A percentile compares a stretch with the other conserved stretches of the same genome.
Conservation (phyloP, 2,797 vertebrate genomes). For the Gastrophryne carolinensis region DNA sequence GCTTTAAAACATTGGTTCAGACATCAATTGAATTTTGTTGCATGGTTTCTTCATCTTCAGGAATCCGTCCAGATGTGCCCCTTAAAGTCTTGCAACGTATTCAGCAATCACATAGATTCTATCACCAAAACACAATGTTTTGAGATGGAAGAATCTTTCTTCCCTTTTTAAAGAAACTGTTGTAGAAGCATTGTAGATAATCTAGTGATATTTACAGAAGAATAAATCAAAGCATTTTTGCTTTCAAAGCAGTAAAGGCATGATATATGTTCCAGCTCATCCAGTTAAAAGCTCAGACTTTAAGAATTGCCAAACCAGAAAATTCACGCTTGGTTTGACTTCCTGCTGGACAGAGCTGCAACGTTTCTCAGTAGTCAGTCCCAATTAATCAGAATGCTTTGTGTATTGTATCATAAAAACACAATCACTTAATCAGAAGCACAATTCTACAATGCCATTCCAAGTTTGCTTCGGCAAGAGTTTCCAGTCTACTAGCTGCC, state of each 20-base stretch:
- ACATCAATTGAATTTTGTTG: too few relatives aligned
- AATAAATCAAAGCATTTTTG: constrained; percentile 39
- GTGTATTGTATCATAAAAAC: constrained; percentile 42
- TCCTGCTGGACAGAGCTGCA: constrained; percentile 39
- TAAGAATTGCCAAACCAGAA: constrained; percentile 10
- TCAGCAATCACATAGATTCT: neutral
- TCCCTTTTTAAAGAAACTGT: neutral
- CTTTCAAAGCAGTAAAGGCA: constrained; percentile 2
- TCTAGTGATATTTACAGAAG: constrained; percentile 21
- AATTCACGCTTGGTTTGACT: constrained; percentile 38
- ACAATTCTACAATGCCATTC: constrained; percentile 12
- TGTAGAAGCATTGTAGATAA: neutral
- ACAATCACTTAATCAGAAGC: constrained; percentile 43
- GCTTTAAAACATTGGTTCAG: too few relatives aligned
- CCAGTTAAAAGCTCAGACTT: constrained; percentile 1
- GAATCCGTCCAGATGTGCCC: too few relatives aligned
- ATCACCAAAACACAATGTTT: neutral
- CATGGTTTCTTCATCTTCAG: too few relatives aligned
- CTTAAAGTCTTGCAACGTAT: neutral
- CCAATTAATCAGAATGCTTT: constrained; percentile 35
- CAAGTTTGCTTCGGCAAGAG: constrained; percentile 7
- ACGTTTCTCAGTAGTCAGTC: constrained; percentile 22
- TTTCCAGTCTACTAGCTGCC: constrained; percentile 9
- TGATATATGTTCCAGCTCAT: constrained; percentile 15
- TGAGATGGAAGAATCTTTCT: neutral